These are phyloP conservation scores for Hypotaenidia okinawae DNA, from an alignment of 2,797 vertebrate genomes.

Conservation along the genomic window DNA sequence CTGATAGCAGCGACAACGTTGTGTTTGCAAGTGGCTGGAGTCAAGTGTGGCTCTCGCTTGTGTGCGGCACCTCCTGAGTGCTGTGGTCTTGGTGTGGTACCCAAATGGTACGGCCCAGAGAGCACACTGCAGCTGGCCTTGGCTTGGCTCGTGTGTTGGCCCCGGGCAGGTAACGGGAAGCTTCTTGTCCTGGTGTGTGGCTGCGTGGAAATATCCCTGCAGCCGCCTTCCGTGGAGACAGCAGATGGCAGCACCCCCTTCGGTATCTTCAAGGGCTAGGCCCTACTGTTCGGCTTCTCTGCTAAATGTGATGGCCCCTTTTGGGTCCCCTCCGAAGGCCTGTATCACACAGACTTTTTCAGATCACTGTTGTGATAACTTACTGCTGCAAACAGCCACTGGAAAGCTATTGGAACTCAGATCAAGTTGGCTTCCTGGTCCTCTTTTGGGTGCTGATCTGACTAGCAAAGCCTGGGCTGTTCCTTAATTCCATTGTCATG, in stretches of 20 bases:
- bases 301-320: neutral
- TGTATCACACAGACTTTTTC: neutral
- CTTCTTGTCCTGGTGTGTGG: accelerated
- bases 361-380: neutral
- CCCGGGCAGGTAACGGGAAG: too few relatives aligned
- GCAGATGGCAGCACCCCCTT: constrained; percentile 52
- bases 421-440: neutral
- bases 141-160: neutral
- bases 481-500: neutral
- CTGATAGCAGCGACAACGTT: too few relatives aligned
- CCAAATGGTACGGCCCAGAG: neutral
- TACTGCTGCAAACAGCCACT: neutral
- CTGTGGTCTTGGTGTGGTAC: neutral
- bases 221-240: neutral
- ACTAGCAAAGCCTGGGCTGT: neutral
- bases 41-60: neutral
- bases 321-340: neutral
- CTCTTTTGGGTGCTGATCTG: neutral
- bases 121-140: neutral
- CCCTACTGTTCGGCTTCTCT: neutral
- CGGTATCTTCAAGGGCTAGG: neutral
- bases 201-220: neutral
- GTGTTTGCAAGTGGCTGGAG: neutral
- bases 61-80: accelerated
- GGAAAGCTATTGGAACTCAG: neutral